Conservation (phyloP, 2,113 vertebrate species). For the Thomomys bottae region DNA sequence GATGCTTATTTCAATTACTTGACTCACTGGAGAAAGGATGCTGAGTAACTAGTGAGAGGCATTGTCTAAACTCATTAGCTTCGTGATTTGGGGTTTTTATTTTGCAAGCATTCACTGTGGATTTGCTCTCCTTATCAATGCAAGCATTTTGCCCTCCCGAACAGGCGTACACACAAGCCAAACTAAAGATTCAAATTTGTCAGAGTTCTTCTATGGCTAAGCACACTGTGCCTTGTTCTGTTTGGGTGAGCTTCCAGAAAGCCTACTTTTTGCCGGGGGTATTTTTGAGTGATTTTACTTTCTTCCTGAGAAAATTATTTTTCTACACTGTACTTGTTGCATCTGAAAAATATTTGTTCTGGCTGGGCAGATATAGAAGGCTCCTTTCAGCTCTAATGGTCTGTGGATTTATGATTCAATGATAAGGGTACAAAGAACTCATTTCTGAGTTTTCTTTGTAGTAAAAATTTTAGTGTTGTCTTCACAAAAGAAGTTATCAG, state of each 20-base stretch:
- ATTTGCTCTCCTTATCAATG: constrained; percentile 9
- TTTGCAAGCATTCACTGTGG: constrained; percentile 9
- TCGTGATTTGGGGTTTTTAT: constrained; percentile 33
- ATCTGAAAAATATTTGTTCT: constrained; percentile 39
- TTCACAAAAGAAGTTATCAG: constrained; percentile 28
- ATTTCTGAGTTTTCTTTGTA: constrained; percentile 54
- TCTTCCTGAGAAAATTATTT: constrained; percentile 41
- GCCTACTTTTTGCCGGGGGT: background rate
- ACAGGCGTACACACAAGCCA: background rate
- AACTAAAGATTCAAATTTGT: constrained; percentile 6
- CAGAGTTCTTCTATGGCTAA: background rate
- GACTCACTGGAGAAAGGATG: constrained; percentile 45
- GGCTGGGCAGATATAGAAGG: constrained; percentile 28
- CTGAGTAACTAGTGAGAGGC: constrained; percentile 7
- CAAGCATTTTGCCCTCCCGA: background rate
- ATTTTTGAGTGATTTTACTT: constrained; percentile 40
- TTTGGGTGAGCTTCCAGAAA: constrained; percentile 8
- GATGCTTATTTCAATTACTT: constrained; percentile 22
- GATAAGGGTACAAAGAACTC: constrained; percentile 21
- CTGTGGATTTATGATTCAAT: constrained; percentile 37
- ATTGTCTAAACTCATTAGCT: constrained; percentile 4
- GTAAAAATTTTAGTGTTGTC: constrained; percentile 36
- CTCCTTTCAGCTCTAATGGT: background rate
- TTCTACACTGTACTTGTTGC: constrained; percentile 30
- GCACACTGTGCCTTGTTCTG: background rate